These are phyloP conservation scores for Brachypteracias leptosomus DNA, from an alignment of 2,113 vertebrate genomes.

Conservation along the genomic window DNA sequence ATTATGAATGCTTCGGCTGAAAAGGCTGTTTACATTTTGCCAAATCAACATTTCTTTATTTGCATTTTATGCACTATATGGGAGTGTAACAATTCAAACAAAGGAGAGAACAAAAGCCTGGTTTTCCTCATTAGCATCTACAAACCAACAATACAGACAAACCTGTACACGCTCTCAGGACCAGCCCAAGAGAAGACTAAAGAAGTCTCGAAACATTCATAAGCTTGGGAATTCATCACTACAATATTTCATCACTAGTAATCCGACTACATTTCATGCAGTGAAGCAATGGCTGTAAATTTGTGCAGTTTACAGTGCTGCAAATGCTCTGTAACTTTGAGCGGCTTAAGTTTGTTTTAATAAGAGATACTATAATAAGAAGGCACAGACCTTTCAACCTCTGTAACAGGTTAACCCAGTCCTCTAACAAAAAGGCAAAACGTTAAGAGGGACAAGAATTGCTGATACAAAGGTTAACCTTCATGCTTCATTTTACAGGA, in stretches of 20 bases:
- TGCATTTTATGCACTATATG: slow-evolving; percentile 46
- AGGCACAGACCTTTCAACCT: slow-evolving; percentile 67
- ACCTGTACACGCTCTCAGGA: slow-evolving; percentile 80
- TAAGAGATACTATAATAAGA: slow-evolving; percentile 38
- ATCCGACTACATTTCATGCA: slow-evolving; percentile 55
- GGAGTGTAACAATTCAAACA: slow-evolving; percentile 45
- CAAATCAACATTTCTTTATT: slow-evolving; percentile 55
- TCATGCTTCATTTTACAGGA: slow-evolving; percentile 15
- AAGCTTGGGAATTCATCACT: slow-evolving; percentile 57
- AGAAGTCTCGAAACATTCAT: slow-evolving; percentile 66
- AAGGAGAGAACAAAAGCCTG: slow-evolving; percentile 50
- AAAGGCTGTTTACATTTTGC: slow-evolving; percentile 55
- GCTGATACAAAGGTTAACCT: slow-evolving; percentile 46
- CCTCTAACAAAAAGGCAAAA: slow-evolving; percentile 32
- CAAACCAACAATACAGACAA: slow-evolving; percentile 76
- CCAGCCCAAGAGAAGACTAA: slow-evolving; percentile 88
- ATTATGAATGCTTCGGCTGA: slow-evolving; percentile 62
- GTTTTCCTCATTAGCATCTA: slow-evolving; percentile 72
- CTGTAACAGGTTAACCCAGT: slow-evolving; percentile 34
- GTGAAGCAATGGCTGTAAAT: slow-evolving; percentile 28
- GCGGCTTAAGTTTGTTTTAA: slow-evolving; percentile 20
- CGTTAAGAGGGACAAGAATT: not conserved
- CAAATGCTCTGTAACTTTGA: slow-evolving; percentile 42
- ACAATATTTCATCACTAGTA: slow-evolving; percentile 39
- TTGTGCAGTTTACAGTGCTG: slow-evolving; percentile 54